Conservation (phyloP, 2,797 vertebrate species). For the Hemibagrus guttatus region DNA sequence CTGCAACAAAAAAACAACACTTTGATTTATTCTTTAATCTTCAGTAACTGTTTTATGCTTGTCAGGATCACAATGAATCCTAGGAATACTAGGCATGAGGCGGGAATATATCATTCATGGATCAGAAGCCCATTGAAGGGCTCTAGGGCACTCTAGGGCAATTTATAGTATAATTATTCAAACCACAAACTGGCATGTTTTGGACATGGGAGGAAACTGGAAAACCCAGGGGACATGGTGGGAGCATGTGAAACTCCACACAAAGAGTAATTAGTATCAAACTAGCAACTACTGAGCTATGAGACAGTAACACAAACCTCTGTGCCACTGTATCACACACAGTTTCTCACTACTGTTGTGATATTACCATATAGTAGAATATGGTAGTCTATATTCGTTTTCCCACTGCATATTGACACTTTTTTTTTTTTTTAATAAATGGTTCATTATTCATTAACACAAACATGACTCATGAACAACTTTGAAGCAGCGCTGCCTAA, state of each 20-base stretch:
- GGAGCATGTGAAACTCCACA: conserved; percentile 2
- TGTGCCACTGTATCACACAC: neutral
- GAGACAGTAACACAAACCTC: neutral
- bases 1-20: neutral
- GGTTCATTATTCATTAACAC: conserved; percentile 34
- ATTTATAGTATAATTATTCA: neutral
- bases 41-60: neutral
- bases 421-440: conserved; percentile 14
- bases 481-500: neutral
- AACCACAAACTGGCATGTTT: neutral
- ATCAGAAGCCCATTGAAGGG: neutral
- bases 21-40: neutral
- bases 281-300: neutral
- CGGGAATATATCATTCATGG: neutral
- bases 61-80: neutral
- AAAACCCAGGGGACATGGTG: neutral
- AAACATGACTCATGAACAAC: conserved; percentile 24
- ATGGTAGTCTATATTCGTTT: neutral
- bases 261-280: neutral
- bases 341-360: neutral
- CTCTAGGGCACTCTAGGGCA: neutral
- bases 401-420: conserved; percentile 28
- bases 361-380: neutral
- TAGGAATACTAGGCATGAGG: neutral
- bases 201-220: neutral